Evolutionary conservation across 2,888 invertebrate genomes (phyloP).

Genomic region (Metellina segmentata): DNA sequence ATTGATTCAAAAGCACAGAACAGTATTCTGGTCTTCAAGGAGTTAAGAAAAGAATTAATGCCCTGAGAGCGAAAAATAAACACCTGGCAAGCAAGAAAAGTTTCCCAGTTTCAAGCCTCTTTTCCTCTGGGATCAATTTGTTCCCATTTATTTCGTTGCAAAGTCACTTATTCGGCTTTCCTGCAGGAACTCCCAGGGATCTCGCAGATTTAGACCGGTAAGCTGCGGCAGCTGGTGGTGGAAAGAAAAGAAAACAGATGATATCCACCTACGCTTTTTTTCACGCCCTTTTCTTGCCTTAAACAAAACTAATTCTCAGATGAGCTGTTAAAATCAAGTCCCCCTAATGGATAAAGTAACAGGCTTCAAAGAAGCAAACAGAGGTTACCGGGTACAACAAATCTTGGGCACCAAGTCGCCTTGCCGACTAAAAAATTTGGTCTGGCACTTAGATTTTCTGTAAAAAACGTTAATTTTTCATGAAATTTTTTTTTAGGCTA

Average conservation of each 20-base stretch:
- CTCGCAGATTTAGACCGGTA: constrained; percentile 6
- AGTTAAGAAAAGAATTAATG: constrained; percentile 1
- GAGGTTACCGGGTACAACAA: no score
- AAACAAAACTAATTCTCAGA: constrained; percentile 3
- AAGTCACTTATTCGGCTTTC: constrained; percentile 52
- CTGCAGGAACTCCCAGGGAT: constrained; percentile 21
- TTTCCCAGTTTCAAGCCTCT: constrained; percentile 26
- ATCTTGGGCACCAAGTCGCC: no score
- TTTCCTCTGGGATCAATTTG: constrained; percentile 65
- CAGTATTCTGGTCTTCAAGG: background rate
- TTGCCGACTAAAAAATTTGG: no score
- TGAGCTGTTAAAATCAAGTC: constrained; percentile 22
- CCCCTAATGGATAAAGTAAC: constrained; percentile 9
- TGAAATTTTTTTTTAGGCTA: no score
- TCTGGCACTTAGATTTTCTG: no score
- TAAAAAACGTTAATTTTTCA: no score
- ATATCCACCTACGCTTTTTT: constrained; percentile 5
- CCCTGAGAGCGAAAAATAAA: constrained; percentile 20
- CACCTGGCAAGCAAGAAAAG: constrained; percentile 30
- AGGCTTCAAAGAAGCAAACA: background rate
- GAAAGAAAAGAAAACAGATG: background rate
- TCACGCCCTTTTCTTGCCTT: background rate
- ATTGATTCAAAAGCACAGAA: background rate
- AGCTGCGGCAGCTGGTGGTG: constrained; percentile 15
- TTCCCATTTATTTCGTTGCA: constrained; percentile 63